Evolutionary conservation across 2,113 vertebrate genomes (phyloP).

Genomic region (Typhlomys cinereus): DNA sequence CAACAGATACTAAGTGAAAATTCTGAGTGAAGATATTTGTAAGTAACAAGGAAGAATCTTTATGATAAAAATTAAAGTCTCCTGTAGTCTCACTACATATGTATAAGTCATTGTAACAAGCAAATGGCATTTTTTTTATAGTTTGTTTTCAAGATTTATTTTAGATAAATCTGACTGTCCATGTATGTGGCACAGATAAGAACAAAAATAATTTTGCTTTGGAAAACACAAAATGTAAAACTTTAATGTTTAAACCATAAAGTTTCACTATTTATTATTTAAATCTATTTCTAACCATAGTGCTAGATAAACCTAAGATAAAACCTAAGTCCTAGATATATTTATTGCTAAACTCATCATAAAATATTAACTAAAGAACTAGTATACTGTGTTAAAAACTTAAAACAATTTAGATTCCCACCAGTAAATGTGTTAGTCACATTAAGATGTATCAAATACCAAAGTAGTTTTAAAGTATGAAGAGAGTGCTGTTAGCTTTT

Average conservation of each 20-base stretch:
- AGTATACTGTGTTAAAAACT: background rate
- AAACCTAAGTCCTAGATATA: constrained; percentile 22
- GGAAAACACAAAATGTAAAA: background rate
- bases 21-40: background rate
- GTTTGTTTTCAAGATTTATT: background rate
- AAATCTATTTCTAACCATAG: too few species aligned
- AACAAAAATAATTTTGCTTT: background rate
- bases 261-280: background rate
- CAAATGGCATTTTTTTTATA: background rate
- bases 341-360: background rate
- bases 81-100: background rate
- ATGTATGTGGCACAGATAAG: background rate
- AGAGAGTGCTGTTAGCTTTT: background rate
- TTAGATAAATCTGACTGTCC: background rate
- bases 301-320: too few species aligned
- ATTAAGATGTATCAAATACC: background rate
- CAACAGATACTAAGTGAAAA: background rate
- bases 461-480: background rate
- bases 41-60: background rate
- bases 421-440: background rate
- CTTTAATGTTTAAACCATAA: background rate
- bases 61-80: background rate
- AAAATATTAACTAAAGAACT: background rate
- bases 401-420: background rate
- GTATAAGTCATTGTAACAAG: background rate